Conservation (phyloP, 2,888 invertebrate species). For the Aleiodes testaceus region DNA sequence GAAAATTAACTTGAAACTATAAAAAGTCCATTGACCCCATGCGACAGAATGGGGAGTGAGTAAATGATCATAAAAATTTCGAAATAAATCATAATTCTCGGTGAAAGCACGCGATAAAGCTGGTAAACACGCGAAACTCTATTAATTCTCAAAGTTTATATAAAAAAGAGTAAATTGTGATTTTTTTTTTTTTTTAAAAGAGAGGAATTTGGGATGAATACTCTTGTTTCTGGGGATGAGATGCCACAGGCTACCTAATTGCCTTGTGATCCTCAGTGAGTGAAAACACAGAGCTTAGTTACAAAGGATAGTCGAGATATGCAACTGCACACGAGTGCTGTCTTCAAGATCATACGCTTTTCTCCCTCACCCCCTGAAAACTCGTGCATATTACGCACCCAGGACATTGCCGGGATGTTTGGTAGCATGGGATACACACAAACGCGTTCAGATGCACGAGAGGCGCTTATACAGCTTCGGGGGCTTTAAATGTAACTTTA, state of each 20-base stretch:
- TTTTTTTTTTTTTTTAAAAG: too few species aligned
- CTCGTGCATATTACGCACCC: constrained; percentile 24
- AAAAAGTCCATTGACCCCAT: constrained; percentile 40
- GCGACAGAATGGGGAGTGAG: constrained; percentile 28
- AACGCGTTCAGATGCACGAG: constrained; percentile 43
- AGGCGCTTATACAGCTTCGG: constrained; percentile 46
- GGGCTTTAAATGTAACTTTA: constrained; percentile 52
- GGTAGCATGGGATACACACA: constrained; percentile 13
- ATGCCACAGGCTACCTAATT: constrained; percentile 15
- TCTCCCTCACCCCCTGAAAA: constrained; percentile 7
- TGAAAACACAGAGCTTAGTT: neutral
- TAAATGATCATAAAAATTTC: constrained; percentile 28
- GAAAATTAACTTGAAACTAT: constrained; percentile 22
- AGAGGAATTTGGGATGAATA: neutral
- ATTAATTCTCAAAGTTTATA: neutral
- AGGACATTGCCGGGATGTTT: constrained; percentile 17
- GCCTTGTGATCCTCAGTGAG: neutral
- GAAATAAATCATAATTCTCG: constrained; percentile 13
- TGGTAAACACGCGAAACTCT: constrained; percentile 11
- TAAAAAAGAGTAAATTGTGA: neutral
- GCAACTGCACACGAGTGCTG: constrained; percentile 17
- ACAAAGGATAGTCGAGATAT: constrained; percentile 25
- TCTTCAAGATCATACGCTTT: constrained; percentile 17
- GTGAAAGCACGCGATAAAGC: constrained; percentile 25
- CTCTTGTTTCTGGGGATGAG: too few species aligned